A percentile compares a stretch with the other conserved stretches of the same genome.
Conservation (phyloP, 1,140 invertebrate genomes). For the Geopemphigus sp. region DNA sequence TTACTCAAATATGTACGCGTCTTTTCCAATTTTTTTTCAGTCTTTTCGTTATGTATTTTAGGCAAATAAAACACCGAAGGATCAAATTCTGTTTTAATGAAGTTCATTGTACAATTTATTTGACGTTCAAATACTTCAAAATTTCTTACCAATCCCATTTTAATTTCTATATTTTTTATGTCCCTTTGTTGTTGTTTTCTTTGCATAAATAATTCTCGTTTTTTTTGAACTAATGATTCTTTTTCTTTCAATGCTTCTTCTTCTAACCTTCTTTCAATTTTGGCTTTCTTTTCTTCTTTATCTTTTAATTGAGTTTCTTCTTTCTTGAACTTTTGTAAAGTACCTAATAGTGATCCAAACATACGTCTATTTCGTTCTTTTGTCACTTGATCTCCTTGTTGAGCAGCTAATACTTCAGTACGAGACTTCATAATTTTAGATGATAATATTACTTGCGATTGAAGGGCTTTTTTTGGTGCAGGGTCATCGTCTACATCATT, state of each 20-base stretch:
- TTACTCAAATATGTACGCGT: conserved; percentile 37
- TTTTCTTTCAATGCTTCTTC: conserved; percentile 84
- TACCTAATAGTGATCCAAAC: conserved; percentile 91
- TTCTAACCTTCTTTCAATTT: conserved; percentile 91
- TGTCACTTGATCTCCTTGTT: conserved; percentile 78
- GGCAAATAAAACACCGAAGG: conserved; percentile 87
- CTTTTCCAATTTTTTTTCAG: conserved; percentile 59
- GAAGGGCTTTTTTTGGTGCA: conserved; percentile 37
- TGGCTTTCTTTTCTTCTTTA: conserved; percentile 77
- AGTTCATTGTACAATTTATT: conserved; percentile 73
- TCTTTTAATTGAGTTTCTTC: conserved; percentile 86
- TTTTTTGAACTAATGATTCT: conserved; percentile 78
- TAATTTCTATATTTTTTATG: conserved; percentile 84
- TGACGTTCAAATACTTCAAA: conserved; percentile 84
- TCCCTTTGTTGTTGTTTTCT: conserved; percentile 83
- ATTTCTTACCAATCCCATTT: conserved; percentile 82
- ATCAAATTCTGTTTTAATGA: conserved; percentile 83
- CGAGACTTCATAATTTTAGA: conserved; percentile 66
- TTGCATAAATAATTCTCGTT: conserved; percentile 79
- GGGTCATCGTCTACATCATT: conserved; percentile 26
- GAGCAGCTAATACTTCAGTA: conserved; percentile 76
- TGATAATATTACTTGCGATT: conserved; percentile 57
- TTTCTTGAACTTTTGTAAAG: conserved; percentile 90
- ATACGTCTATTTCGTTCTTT: conserved; percentile 85
- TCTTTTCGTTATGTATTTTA: conserved; percentile 65